These are phyloP conservation scores for Holothuria glaberrima DNA, from an alignment of 35 echinoderm and acorn worm species.

Conservation along the genomic window DNA sequence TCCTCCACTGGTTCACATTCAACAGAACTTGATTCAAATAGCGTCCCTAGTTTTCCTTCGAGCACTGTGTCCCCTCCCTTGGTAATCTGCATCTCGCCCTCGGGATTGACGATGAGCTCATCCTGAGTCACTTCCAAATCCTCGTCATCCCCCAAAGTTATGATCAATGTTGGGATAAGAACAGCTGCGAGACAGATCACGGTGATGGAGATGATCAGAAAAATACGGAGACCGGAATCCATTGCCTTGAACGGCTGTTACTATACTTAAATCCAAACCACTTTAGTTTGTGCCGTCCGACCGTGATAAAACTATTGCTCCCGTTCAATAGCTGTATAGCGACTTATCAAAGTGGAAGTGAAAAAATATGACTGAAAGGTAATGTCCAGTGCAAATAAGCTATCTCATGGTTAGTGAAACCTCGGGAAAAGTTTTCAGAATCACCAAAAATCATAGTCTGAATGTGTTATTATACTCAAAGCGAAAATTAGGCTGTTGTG, in stretches of 20 bases:
- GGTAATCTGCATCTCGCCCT: neutral
- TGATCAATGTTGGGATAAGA: neutral
- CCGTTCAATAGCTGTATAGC: no score
- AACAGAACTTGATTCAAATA: neutral
- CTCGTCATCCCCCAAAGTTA: neutral
- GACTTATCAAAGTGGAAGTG: no score
- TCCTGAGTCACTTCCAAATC: neutral
- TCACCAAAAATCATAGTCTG: no score
- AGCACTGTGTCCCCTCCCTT: neutral
- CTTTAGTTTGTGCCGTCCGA: no score
- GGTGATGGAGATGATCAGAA: neutral
- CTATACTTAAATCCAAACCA: no score
- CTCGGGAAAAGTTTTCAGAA: no score
- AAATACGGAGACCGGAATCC: neutral
- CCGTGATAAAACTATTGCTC: no score
- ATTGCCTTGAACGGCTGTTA: neutral
- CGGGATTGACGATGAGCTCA: neutral
- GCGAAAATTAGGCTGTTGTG: no score
- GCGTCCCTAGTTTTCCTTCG: constrained; percentile 9
- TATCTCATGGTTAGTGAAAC: no score
- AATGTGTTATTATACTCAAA: no score
- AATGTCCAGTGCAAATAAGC: no score
- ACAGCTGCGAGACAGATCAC: neutral
- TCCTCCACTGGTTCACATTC: constrained; percentile 9
- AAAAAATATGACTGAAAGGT: no score